Evolutionary conservation across 92 coral and sea anemone species (phyloP), one percentile per base, ranked within the genome.

Genomic region (Siderastrea siderea): DNA sequence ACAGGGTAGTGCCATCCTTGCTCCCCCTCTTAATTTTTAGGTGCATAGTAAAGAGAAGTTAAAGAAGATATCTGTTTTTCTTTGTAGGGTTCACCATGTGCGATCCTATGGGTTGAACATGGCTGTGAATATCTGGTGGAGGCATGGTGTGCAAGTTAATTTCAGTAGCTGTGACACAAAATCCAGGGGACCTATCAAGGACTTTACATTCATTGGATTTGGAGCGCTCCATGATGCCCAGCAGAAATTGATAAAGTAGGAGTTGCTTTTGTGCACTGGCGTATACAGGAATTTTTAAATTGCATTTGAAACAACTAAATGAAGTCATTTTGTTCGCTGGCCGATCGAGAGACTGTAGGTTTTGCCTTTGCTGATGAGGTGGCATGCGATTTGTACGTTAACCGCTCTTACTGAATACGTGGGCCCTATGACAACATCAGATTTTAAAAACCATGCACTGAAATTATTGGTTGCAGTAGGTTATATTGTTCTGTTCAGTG

Each of bases 71-170:
- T 38, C 59, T 47, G 26, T 19, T 49, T 9, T 26, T 43, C 55
- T 84, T 5, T 45, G 6, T 38, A 96, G 99, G 99, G 93, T 91
- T 38, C 99, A 96, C 77, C 98, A 96, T 86, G 99, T 96, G 54
- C 89, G 94, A 11, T 96, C 99, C 4, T 71, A 77, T 77, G 93
- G 91, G 16, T 46, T 92, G 58, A 96, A 96, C 85, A 79, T 96
- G 54, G 99, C 99, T 3, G 98, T 96, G 46, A 96, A 96, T 58
- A 51, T 96, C 63, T 96, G 99, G 98, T 96, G 99, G 99, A 95
- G 91, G 47, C 84, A 89, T 72, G 88, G 83, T n/a, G 84, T 90
- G 10, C 53, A 86, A 17, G 89, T 92, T 11, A 63, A 93, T 84
- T 94, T 89, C 60, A 84, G 87, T 16, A 11, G 75, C 46, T 92